phyloP scores from a whole-genome alignment of 2,797 vertebrate genomes.

The Leptodactylus fallax region DNA sequence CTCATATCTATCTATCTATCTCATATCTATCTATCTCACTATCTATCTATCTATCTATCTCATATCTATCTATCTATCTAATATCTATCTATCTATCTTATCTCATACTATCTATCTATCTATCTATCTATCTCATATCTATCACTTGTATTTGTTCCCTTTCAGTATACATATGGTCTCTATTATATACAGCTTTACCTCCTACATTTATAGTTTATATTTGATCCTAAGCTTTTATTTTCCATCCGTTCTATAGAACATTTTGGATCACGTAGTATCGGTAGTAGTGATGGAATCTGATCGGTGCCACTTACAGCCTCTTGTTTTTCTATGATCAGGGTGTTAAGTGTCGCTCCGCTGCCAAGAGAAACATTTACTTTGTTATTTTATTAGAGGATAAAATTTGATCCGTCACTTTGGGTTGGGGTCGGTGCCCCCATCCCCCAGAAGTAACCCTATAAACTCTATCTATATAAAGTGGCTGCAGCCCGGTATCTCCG shows the following conservation, averaged over 20 bases:
- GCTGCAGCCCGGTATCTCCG: neutral
- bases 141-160: no score
- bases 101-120: no score
- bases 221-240: neutral
- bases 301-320: neutral
- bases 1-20: no score
- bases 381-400: constrained; percentile 39
- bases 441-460: neutral
- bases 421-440: neutral
- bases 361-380: constrained; percentile 51
- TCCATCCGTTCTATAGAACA: neutral
- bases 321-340: neutral
- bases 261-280: neutral
- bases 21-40: no score
- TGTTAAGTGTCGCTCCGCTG: constrained; percentile 19
- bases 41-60: no score
- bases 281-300: constrained; percentile 28
- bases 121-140: no score
- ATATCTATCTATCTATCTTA: no score
- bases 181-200: no score
- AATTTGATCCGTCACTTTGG: neutral
- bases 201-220: neutral
- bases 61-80: no score
- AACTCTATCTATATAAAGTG: neutral
- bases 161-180: no score